These are phyloP conservation scores for Ceyx melanurus DNA, from an alignment of 2,113 vertebrate genomes.

Conservation along the genomic window DNA sequence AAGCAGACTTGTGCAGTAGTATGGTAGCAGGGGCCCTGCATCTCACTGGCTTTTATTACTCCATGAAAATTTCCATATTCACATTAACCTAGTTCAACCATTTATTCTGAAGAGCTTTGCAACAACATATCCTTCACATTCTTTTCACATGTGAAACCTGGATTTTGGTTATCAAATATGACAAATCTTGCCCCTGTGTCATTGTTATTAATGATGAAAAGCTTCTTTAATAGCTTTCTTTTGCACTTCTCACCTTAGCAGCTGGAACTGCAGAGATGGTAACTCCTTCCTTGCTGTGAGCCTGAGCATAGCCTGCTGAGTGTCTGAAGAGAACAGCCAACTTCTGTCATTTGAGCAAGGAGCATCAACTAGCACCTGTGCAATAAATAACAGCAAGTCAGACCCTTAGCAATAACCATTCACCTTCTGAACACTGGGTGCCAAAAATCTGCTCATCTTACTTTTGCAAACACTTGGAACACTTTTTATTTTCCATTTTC, in stretches of 20 bases:
- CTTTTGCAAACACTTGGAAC: not conserved
- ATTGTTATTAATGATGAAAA: not conserved
- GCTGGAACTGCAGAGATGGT: conserved; percentile 68
- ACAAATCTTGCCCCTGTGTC: not conserved
- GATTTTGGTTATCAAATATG: not conserved
- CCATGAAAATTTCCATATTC: not conserved
- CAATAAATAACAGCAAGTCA: not conserved
- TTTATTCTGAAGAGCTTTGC: not conserved
- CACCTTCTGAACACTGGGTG: not conserved
- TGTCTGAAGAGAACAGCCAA: conserved; percentile 87
- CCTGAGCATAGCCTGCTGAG: conserved; percentile 61
- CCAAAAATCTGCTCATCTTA: not conserved
- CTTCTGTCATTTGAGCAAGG: conserved; percentile 97
- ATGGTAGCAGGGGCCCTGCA: not conserved
- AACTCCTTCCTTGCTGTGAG: conserved; percentile 71
- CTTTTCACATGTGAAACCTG: not conserved
- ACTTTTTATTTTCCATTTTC: not conserved
- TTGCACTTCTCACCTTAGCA: conserved; percentile 74
- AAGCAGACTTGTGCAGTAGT: not conserved
- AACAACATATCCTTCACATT: not conserved
- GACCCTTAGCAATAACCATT: not conserved
- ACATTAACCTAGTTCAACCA: not conserved
- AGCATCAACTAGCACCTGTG: conserved; percentile 80
- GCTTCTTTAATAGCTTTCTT: not conserved
- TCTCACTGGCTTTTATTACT: not conserved